Evolutionary conservation across 2,797 vertebrate species (phyloP).

Genomic region (Ptychobarbus kaznakovi): DNA sequence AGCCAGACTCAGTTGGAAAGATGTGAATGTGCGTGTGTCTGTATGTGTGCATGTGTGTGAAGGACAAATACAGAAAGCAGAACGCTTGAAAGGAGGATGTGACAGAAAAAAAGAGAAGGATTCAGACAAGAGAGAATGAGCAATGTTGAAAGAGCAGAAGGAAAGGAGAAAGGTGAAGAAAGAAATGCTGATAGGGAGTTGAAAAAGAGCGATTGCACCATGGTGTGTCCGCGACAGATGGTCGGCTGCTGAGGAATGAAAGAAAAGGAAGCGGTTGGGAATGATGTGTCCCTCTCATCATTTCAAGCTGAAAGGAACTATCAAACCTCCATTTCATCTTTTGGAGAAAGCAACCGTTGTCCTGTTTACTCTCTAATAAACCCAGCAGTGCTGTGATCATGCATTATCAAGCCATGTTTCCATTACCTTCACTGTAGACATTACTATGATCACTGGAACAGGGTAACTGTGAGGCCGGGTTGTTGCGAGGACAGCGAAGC

Average conservation of each 20-base stretch:
- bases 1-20: slow-evolving; percentile 24
- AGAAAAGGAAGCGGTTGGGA: slow-evolving; percentile 28
- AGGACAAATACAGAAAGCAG: neutral
- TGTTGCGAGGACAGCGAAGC: neutral
- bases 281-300: neutral
- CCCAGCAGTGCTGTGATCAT: slow-evolving; percentile 24
- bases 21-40: neutral
- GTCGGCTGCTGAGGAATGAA: neutral
- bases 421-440: slow-evolving; percentile 27
- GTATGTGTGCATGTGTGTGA: neutral
- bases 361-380: slow-evolving; percentile 25
- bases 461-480: neutral
- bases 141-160: slow-evolving; percentile 6
- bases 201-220: neutral
- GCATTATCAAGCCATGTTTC: slow-evolving; percentile 1
- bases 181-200: neutral
- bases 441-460: slow-evolving; percentile 30
- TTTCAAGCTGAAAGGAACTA: slow-evolving; percentile 16
- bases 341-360: slow-evolving; percentile 17
- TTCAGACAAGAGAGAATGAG: neutral
- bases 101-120: neutral
- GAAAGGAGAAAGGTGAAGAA: neutral
- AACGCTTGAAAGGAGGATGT: neutral
- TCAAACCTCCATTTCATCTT: slow-evolving; percentile 24
- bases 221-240: slow-evolving; percentile 23